phyloP scores from a whole-genome alignment of 1,140 invertebrate genomes.

The Pteromalus puparum region DNA sequence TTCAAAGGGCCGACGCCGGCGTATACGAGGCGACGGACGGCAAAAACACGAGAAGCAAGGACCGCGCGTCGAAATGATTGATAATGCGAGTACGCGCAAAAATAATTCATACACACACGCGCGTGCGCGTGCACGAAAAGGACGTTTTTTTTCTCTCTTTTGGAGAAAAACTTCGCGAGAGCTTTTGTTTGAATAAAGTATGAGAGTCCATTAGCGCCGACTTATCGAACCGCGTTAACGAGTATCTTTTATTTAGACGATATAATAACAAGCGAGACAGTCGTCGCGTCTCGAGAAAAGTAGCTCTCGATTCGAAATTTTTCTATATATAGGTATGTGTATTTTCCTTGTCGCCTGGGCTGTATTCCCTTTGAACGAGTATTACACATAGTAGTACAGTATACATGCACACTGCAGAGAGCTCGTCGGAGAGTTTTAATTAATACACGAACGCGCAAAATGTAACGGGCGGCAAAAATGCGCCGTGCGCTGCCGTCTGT shows the following conservation, averaged over 20 bases:
- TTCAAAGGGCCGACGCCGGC: slow-evolving; percentile 58
- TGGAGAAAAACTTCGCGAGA: not conserved
- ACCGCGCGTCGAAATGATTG: slow-evolving; percentile 52
- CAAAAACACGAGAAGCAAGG: slow-evolving; percentile 52
- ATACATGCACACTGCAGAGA: not conserved
- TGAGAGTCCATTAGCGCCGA: not conserved
- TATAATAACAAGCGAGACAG: not conserved
- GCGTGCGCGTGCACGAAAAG: no score
- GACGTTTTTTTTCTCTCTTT: not conserved
- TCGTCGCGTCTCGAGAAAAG: not conserved
- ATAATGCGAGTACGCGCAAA: slow-evolving; percentile 36
- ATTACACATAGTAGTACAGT: no score
- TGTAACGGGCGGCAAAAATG: slow-evolving; percentile 29
- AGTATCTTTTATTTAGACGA: not conserved
- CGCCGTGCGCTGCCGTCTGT: not conserved
- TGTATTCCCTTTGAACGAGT: slow-evolving; percentile 38
- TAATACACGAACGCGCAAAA: slow-evolving; percentile 39
- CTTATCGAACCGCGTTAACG: not conserved
- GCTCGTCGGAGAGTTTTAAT: slow-evolving; percentile 43
- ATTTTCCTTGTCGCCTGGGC: not conserved
- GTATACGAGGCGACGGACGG: slow-evolving; percentile 47
- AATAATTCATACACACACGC: not conserved
- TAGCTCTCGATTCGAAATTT: slow-evolving; percentile 37
- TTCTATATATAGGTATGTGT: not conserved
- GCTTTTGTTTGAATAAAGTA: no score